A percentile compares a stretch with the other conserved stretches of the same genome.
Evolutionary conservation across 2,113 vertebrate genomes (phyloP).

Genomic region (Chrysochloris asiatica): DNA sequence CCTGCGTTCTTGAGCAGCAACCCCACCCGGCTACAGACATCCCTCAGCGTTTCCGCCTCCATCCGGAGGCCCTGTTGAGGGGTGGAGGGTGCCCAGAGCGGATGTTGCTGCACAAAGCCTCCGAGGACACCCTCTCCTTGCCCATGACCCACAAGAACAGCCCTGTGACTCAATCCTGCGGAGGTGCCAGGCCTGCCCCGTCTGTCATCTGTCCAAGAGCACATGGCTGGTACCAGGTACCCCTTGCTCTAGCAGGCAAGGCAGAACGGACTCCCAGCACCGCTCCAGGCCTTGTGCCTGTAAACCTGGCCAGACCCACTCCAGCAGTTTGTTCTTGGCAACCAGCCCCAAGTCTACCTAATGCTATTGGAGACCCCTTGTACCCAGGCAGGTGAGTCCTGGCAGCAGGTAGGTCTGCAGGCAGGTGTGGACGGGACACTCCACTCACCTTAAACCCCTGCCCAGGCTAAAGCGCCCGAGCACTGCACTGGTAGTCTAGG

Average conservation of each 20-base stretch:
- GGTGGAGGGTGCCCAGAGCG: not conserved
- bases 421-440: too few species aligned
- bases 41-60: too few species aligned
- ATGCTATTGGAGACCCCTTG: too few species aligned
- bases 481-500: not conserved
- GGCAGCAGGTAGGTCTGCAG: not conserved
- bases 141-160: not conserved
- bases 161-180: not conserved
- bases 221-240: fast-evolving
- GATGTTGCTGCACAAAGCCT: not conserved
- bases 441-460: too few species aligned
- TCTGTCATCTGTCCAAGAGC: not conserved
- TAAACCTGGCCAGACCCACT: too few species aligned
- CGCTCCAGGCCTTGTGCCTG: too few species aligned
- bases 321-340: not conserved
- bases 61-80: not conserved
- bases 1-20: not conserved
- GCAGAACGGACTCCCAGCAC: not conserved
- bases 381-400: not conserved
- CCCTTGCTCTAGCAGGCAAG: not conserved
- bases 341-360: too few species aligned
- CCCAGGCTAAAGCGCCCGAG: not conserved
- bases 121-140: not conserved
- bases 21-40: not conserved
- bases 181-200: not conserved